phyloP scores from a whole-genome alignment of 2,797 vertebrate species.

The Chaenodraco wilsoni region DNA sequence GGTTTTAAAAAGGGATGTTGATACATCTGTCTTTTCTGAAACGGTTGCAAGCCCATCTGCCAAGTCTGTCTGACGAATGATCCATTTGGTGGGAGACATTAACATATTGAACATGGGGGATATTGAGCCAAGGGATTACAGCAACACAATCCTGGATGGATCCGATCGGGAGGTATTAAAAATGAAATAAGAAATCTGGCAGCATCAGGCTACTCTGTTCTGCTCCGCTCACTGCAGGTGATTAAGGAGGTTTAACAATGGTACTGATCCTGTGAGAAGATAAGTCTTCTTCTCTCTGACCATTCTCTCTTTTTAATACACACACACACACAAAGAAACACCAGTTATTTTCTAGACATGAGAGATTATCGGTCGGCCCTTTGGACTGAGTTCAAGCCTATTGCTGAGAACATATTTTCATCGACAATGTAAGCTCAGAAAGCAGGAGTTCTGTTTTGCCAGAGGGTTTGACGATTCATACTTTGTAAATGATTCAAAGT shows the following conservation, averaged over 20 bases:
- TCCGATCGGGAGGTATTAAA: conserved; percentile 74
- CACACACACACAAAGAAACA: conserved; percentile 29
- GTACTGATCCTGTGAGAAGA: conserved; percentile 60
- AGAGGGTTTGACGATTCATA: background rate
- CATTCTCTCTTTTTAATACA: conserved; percentile 17
- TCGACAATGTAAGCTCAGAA: conserved; percentile 42
- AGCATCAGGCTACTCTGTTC: conserved; percentile 55
- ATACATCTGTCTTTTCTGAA: conserved; percentile 75
- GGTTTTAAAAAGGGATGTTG: conserved; percentile 66
- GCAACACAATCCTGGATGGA: conserved; percentile 68
- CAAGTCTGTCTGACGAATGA: conserved; percentile 70
- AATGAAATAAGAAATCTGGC: conserved; percentile 72
- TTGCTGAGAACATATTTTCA: conserved; percentile 52
- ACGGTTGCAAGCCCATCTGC: conserved; percentile 62
- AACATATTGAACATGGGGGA: conserved; percentile 77
- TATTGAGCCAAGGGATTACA: conserved; percentile 78
- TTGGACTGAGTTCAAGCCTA: conserved; percentile 49
- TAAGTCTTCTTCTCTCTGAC: conserved; percentile 51
- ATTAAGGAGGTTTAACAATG: conserved; percentile 74
- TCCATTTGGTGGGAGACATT: conserved; percentile 72
- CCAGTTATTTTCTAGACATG: conserved; percentile 17
- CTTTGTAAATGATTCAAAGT: conserved; percentile 8
- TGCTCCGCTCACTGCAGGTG: conserved; percentile 62
- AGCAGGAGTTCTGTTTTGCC: conserved; percentile 37
- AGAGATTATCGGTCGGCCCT: conserved; percentile 56